Percentiles rank a stretch among this genome's conserved stretches.
Evolutionary conservation across 2,797 vertebrate species (phyloP).

Genomic region (Scleropages formosus): DNA sequence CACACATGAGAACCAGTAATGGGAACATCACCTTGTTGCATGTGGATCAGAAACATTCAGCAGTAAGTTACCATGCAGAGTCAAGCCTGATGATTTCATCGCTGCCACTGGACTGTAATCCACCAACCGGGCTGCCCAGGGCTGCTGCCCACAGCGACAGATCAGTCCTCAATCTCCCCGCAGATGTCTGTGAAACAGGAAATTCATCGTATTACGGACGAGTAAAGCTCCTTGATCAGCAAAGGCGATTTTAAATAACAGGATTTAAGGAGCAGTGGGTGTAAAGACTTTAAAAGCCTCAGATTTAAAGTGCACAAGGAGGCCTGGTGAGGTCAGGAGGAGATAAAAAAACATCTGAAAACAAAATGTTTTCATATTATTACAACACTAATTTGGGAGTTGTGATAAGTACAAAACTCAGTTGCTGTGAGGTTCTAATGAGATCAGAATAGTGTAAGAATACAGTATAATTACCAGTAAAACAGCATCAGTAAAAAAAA

Average conservation of each 20-base stretch:
- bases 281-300: neutral
- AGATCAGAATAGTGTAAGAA: neutral
- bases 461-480: neutral
- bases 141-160: neutral
- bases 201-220: neutral
- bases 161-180: neutral
- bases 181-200: neutral
- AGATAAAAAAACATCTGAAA: neutral
- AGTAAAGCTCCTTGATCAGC: neutral
- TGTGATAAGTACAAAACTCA: no score
- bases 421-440: neutral
- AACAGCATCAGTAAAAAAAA: no score
- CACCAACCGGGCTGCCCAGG: neutral
- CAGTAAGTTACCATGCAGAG: neutral
- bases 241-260: conserved; percentile 10
- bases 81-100: neutral
- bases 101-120: no score
- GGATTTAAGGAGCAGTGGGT: conserved; percentile 2
- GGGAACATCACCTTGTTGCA: neutral
- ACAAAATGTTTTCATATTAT: no score
- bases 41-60: neutral
- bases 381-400: no score
- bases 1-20: neutral
- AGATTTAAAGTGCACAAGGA: conserved; percentile 12
- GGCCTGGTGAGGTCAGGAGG: neutral